Base-by-base conservation (phyloP, 2,113 vertebrate species). In the Mormyrus iriodes region DNA sequence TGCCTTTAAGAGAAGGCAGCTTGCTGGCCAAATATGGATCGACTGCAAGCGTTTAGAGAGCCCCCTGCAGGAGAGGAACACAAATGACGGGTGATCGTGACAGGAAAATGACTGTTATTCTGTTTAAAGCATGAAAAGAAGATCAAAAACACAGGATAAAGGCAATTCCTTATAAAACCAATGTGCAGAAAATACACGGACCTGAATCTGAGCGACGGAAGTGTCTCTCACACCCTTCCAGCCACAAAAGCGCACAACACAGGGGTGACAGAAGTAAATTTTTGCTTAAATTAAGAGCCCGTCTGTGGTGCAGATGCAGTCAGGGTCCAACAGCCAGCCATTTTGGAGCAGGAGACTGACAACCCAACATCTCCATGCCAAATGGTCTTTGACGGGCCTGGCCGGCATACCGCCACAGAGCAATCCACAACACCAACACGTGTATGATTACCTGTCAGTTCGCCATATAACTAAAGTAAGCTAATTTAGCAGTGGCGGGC, bases 1-100 rank as follows among this genome's bases (percentile, higher is more conserved):
- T 52, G 93, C 88, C 91, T 92, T 92, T 93, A 94, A 94, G 91
- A 90, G 91, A 93, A 83, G 90, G 89, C 91, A 91, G 93, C 91
- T 89, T 88, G 94, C 94, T 91, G 91, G 88, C 87, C 92, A 46
- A 89, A 91, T 92, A 92, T 91, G 90, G 92, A 93, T 94, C 93
- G 92, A 93, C 94, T 92, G 90, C 91, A 94, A 91, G 90, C 35
- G 12, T 69, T 69, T n/a, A 7, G 39, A 13, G 2, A 19, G 35
- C 35, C 73, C 6, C 1, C 35, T 19, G 39, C 35, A 39, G 69
- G 73, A 76, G 31, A 19, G 35, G 4, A 79, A 15, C 73, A 42
- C 5, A 17, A 79, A 42, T 79, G 65, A 12, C 4, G 27, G n/a
- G 31, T 31, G 12, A 73, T 9, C 12, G 27, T 35, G 31, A 73